These are phyloP conservation scores for Ethmia dodecea DNA, from an alignment of 2,888 invertebrate genomes.

Conservation along the genomic window DNA sequence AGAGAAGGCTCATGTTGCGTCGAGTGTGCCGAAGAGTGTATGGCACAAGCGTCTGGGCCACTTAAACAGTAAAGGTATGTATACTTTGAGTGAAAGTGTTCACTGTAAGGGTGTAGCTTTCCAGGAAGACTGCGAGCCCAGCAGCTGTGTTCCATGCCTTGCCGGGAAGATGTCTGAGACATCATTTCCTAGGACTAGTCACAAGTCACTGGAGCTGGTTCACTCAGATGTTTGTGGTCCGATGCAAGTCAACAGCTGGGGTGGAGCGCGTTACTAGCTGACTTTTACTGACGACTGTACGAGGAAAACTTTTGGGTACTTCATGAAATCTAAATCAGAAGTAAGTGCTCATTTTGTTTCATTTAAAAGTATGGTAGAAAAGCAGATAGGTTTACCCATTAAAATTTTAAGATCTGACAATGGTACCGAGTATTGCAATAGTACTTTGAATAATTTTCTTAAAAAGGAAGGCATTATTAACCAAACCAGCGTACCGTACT, in stretches of 20 bases:
- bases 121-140: too few species aligned
- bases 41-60: conserved; percentile 1
- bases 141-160: neutral
- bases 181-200: neutral
- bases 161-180: neutral
- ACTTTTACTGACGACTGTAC: conserved; percentile 12
- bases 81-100: neutral
- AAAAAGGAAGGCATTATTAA: conserved; percentile 9
- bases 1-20: too few species aligned
- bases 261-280: conserved; percentile 8
- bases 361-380: conserved; percentile 7
- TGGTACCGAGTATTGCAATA: conserved; percentile 6
- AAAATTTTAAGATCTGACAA: conserved; percentile 6
- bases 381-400: conserved; percentile 4
- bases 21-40: neutral
- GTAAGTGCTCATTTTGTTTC: conserved; percentile 5
- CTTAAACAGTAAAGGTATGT: neutral
- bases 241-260: conserved; percentile 4
- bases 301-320: conserved; percentile 8
- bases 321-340: conserved; percentile 6
- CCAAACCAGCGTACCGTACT: conserved; percentile 10
- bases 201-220: conserved; percentile 9
- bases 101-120: too few species aligned
- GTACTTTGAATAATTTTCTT: conserved; percentile 1
- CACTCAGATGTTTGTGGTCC: conserved; percentile 11